Conservation (phyloP, 2,797 vertebrate genomes). For the Diplodus sargus region DNA sequence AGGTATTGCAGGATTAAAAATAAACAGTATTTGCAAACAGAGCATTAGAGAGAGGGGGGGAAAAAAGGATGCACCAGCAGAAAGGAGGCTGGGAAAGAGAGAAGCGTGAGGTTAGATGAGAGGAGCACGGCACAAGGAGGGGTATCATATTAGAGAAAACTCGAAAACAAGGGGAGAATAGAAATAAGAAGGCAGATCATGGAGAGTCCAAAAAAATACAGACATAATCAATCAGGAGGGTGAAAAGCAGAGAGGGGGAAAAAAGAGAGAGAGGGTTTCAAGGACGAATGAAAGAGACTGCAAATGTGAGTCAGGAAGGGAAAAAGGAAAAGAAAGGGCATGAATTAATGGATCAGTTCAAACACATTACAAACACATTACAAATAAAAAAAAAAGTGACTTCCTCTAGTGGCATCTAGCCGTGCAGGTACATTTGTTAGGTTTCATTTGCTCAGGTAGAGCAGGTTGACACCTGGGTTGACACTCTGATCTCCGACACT, state of each 20-base stretch:
- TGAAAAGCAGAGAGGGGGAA: not conserved
- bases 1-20: slow-evolving; percentile 20
- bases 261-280: too few species aligned
- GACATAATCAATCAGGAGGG: not conserved
- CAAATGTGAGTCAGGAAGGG: too few species aligned
- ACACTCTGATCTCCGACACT: too few species aligned
- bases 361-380: not conserved
- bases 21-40: slow-evolving; percentile 20
- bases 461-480: not conserved
- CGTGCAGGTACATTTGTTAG: not conserved
- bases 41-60: not conserved
- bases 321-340: not conserved
- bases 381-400: not conserved
- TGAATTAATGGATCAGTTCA: slow-evolving; percentile 4
- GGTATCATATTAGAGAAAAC: not conserved
- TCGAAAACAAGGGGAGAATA: not conserved
- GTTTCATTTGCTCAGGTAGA: not conserved
- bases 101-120: not conserved
- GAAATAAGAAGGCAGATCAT: not conserved
- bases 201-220: not conserved
- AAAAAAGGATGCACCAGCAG: slow-evolving; percentile 13
- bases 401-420: not conserved
- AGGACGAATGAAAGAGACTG: not conserved
- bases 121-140: not conserved
- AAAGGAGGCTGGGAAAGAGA: not conserved